Conservation (phyloP, 1,140 invertebrate species). For the Hylaeus volcanicus region DNA sequence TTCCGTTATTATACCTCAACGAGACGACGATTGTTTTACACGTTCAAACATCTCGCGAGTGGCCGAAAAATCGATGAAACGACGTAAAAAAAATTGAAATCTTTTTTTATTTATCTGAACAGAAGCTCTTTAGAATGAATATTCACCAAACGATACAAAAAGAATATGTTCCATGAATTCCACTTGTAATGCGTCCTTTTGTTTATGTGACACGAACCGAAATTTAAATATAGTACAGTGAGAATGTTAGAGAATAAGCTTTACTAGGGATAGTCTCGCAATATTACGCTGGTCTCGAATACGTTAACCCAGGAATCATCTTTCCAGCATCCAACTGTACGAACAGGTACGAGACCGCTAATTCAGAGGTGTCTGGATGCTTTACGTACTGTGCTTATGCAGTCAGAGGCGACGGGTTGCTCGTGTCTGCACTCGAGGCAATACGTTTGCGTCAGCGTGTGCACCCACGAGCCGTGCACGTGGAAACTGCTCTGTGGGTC, state of each 20-base stretch:
- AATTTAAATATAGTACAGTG: too few relatives aligned
- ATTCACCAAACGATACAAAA: too few relatives aligned
- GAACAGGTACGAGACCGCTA: not conserved
- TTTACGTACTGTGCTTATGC: not conserved
- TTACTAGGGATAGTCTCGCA: too few relatives aligned
- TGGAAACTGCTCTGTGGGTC: not conserved
- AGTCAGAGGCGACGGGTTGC: not conserved
- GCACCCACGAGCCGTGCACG: not conserved
- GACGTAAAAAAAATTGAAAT: too few relatives aligned
- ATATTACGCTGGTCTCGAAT: too few relatives aligned
- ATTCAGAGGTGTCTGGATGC: not conserved
- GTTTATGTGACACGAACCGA: too few relatives aligned
- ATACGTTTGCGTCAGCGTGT: not conserved
- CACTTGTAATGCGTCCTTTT: too few relatives aligned
- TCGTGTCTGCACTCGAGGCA: not conserved
- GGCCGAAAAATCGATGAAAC: not conserved
- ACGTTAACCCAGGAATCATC: not conserved
- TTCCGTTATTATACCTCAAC: not conserved
- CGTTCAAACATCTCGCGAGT: not conserved
- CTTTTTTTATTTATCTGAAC: too few relatives aligned
- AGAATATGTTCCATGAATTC: too few relatives aligned
- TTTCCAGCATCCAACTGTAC: not conserved
- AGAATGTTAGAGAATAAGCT: too few relatives aligned
- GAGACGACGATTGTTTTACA: not conserved
- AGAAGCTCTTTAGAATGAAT: too few relatives aligned